Evolutionary conservation across 2,888 invertebrate species (phyloP).

Genomic region (Nezara viridula): DNA sequence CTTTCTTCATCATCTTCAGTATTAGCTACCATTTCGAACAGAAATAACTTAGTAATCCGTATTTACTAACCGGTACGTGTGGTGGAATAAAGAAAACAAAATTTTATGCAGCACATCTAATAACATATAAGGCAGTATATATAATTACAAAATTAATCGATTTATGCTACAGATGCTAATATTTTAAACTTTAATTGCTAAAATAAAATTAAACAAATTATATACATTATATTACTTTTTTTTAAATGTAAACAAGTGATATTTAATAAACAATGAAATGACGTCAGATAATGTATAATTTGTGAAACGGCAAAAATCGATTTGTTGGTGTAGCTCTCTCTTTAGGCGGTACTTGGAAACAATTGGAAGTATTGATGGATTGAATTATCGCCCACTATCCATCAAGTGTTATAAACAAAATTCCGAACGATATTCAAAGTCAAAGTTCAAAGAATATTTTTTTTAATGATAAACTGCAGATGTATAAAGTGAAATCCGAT

Average conservation of each 20-base stretch:
- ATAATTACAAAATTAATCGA: neutral
- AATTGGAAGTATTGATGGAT: neutral
- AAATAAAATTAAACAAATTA: neutral
- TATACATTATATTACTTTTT: neutral
- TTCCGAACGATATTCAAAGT: neutral
- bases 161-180: neutral
- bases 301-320: neutral
- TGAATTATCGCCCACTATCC: neutral
- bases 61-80: constrained; percentile 38
- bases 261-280: neutral
- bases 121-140: constrained; percentile 20
- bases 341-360: neutral
- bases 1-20: constrained; percentile 72
- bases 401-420: neutral
- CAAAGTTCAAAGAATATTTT: neutral
- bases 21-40: constrained; percentile 65
- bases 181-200: neutral
- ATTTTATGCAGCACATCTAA: constrained; percentile 1
- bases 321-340: neutral
- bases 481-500: neutral
- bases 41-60: neutral
- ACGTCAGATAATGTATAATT: neutral
- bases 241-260: too few relatives aligned
- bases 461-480: neutral
- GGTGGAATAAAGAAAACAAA: constrained; percentile 14